Evolutionary conservation across 2,888 invertebrate species (phyloP).

Genomic region (Axea sp.): DNA sequence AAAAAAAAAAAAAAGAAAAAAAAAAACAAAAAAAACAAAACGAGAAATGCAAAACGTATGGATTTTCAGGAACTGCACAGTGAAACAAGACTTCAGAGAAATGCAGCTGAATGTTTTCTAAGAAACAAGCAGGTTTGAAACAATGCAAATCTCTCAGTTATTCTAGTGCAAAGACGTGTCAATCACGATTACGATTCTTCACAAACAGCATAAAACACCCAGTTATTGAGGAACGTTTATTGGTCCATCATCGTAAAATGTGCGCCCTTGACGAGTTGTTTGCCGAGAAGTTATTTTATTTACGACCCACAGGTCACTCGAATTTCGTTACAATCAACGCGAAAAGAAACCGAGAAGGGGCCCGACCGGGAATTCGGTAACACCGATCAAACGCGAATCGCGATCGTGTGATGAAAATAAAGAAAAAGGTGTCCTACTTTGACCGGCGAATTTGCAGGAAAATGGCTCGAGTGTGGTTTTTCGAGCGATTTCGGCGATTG

Average conservation of each 20-base stretch:
- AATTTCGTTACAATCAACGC: constrained; percentile 1
- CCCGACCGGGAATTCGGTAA: constrained; percentile 20
- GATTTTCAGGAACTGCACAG: constrained; percentile 16
- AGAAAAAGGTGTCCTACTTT: constrained; percentile 6
- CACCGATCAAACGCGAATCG: constrained; percentile 9
- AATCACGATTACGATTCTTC: constrained; percentile 36
- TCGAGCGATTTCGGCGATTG: constrained; percentile 17
- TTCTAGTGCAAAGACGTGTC: constrained; percentile 23
- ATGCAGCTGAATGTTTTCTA: constrained; percentile 16
- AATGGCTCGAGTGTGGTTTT: constrained; percentile 14
- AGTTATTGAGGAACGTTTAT: not conserved
- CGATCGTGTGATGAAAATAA: not conserved
- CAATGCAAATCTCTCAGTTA: constrained; percentile 29
- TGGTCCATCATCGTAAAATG: constrained; percentile 26
- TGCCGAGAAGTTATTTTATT: constrained; percentile 4
- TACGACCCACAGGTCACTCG: constrained; percentile 1
- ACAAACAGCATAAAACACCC: constrained; percentile 2
- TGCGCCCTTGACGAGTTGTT: too few species aligned
- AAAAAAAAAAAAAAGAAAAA: too few species aligned
- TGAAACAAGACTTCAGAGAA: constrained; percentile 2
- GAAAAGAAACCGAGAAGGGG: constrained; percentile 11
- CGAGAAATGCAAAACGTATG: constrained; percentile 10
- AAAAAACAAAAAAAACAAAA: too few species aligned
- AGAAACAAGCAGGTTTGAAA: constrained; percentile 23
- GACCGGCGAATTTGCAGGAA: constrained; percentile 7